Percentiles rank a stretch among this genome's conserved stretches.
Conservation (phyloP, 2,797 vertebrate genomes). For the Sebastes cheni region DNA sequence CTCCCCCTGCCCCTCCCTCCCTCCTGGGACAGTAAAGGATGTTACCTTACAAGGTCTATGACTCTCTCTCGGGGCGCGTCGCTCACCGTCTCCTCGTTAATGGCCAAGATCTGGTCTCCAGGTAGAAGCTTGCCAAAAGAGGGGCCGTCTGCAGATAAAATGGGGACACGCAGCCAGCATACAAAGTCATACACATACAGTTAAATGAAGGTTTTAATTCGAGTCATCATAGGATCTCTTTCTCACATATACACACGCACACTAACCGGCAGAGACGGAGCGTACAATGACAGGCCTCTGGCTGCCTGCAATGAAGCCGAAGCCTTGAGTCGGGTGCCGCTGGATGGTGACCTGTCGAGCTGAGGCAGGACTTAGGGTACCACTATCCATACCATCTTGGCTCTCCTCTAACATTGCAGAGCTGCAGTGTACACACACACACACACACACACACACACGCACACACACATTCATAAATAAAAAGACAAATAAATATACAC, state of each 20-base stretch:
- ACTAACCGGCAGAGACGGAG: constrained; percentile 93
- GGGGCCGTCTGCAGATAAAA: constrained; percentile 87
- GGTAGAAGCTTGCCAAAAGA: constrained; percentile 96
- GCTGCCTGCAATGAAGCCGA: constrained; percentile 96
- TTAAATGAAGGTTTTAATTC: neutral
- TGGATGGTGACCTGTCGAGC: constrained; percentile 93
- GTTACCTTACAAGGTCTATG: constrained; percentile 99
- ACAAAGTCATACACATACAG: constrained; percentile 8
- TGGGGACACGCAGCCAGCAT: constrained; percentile 12
- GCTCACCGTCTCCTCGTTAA: constrained; percentile 95
- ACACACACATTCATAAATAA: neutral
- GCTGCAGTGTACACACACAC: constrained; percentile 73
- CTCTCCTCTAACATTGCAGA: constrained; percentile 94
- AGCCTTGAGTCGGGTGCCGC: constrained; percentile 91
- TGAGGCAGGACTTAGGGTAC: constrained; percentile 91
- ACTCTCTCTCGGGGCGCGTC: constrained; percentile 95
- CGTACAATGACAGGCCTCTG: constrained; percentile 94
- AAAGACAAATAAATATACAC: neutral
- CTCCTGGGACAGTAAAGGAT: constrained; percentile 88
- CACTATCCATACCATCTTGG: constrained; percentile 96
- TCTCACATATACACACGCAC: constrained; percentile 1
- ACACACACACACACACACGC: neutral
- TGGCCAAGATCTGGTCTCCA: constrained; percentile 97
- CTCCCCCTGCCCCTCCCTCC: constrained; percentile 48
- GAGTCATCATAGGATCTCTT: neutral